phyloP scores from a whole-genome alignment of 2,888 invertebrate genomes.

The Dioctria linearis region DNA sequence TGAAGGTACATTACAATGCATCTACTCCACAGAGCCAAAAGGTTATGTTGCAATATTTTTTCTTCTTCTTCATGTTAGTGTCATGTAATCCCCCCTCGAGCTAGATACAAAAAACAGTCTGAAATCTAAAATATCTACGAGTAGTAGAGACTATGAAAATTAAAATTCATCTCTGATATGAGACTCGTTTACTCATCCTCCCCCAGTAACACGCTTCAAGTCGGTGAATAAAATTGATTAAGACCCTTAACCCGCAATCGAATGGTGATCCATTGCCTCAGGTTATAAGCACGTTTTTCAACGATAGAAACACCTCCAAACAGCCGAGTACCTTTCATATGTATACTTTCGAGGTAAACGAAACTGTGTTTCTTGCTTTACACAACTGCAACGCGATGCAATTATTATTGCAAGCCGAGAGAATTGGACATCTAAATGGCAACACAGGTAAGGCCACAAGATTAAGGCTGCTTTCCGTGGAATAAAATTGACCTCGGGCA shows the following conservation, averaged over 20 bases:
- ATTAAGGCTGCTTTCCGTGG: neutral
- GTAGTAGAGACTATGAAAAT: slow-evolving; percentile 5
- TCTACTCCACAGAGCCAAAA: too few species aligned
- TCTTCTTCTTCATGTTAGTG: too few species aligned
- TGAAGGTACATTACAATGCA: too few species aligned
- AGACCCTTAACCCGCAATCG: slow-evolving; percentile 36
- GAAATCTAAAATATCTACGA: slow-evolving; percentile 3
- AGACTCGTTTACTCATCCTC: slow-evolving; percentile 21
- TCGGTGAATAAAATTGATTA: slow-evolving; percentile 29
- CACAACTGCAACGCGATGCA: neutral
- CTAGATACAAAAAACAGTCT: neutral
- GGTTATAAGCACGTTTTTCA: slow-evolving; percentile 11
- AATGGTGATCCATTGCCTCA: slow-evolving; percentile 22
- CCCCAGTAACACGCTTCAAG: neutral
- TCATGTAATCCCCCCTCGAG: too few species aligned
- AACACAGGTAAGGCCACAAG: slow-evolving; percentile 10
- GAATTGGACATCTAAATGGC: slow-evolving; percentile 18
- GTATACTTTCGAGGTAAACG: neutral
- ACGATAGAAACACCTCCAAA: slow-evolving; percentile 21
- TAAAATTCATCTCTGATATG: slow-evolving; percentile 1
- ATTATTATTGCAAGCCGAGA: slow-evolving; percentile 18
- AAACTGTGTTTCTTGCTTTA: neutral
- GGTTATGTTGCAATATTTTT: too few species aligned
- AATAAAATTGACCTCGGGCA: slow-evolving; percentile 10
- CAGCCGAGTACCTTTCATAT: slow-evolving; percentile 17